Conservation (phyloP, 2,888 invertebrate genomes). For the Tromatobia lineatoria region DNA sequence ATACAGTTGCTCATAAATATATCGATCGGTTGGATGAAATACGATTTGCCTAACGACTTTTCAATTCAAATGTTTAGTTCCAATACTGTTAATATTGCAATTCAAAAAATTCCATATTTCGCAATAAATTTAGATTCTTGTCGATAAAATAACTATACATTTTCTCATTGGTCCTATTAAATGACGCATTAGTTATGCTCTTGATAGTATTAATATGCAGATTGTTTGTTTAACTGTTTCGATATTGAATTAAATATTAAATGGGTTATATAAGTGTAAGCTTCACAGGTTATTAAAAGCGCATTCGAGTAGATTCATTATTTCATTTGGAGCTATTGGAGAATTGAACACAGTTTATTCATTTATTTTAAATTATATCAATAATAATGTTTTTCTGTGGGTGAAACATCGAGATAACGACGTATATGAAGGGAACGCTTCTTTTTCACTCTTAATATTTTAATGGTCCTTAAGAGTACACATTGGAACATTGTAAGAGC, state of each 20-base stretch:
- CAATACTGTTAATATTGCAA: background rate
- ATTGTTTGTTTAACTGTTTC: no score
- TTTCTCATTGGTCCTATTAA: no score
- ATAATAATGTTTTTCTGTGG: background rate
- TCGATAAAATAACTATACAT: no score
- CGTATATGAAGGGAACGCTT: background rate
- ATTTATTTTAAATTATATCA: background rate
- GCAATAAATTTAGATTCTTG: no score
- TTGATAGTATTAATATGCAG: no score
- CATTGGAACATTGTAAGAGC: conserved; percentile 61
- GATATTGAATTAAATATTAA: no score
- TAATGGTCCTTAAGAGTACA: conserved; percentile 38
- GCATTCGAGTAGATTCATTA: no score
- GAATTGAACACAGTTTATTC: no score
- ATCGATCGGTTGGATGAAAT: conserved; percentile 1
- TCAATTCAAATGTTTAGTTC: background rate
- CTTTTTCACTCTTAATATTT: background rate
- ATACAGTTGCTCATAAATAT: conserved; percentile 9
- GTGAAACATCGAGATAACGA: background rate
- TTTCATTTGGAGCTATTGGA: no score
- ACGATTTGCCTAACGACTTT: background rate
- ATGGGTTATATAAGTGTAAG: no score
- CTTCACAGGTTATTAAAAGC: no score
- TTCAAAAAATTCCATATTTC: background rate
- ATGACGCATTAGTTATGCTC: no score